Conservation (phyloP, 2,113 vertebrate genomes). For the Tupaia chinensis region DNA sequence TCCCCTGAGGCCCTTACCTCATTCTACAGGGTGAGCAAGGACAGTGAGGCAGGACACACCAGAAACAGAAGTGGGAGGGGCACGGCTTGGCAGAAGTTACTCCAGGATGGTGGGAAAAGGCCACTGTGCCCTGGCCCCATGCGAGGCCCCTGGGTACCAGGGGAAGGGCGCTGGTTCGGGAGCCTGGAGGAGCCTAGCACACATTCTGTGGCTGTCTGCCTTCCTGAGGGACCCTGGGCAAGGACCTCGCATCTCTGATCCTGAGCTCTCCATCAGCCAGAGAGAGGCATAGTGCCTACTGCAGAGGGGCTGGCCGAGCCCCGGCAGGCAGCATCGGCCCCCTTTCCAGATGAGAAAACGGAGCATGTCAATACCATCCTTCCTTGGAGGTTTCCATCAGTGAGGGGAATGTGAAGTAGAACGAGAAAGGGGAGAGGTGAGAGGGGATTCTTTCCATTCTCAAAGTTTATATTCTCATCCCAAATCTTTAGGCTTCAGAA, state of each 20-base stretch:
- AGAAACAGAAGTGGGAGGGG: neutral
- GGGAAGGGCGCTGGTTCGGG: neutral
- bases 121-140: accelerated
- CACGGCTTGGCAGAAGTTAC: neutral
- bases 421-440: neutral
- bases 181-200: neutral
- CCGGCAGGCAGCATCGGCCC: neutral
- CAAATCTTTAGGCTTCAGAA: neutral
- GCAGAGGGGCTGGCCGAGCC: no score
- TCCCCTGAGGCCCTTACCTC: no score
- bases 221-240: neutral
- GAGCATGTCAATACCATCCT: accelerated
- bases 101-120: no score
- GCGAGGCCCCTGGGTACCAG: accelerated
- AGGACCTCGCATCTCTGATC: no score
- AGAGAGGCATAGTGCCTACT: accelerated
- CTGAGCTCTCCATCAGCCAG: neutral
- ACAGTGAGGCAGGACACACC: neutral
- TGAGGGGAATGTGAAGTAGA: neutral
- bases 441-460: neutral
- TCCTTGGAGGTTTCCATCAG: neutral
- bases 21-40: neutral
- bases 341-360: neutral
- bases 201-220: neutral
- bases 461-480: neutral